Evolutionary conservation across 2,113 vertebrate genomes (phyloP).

Genomic region (Sphyrna mokarran): DNA sequence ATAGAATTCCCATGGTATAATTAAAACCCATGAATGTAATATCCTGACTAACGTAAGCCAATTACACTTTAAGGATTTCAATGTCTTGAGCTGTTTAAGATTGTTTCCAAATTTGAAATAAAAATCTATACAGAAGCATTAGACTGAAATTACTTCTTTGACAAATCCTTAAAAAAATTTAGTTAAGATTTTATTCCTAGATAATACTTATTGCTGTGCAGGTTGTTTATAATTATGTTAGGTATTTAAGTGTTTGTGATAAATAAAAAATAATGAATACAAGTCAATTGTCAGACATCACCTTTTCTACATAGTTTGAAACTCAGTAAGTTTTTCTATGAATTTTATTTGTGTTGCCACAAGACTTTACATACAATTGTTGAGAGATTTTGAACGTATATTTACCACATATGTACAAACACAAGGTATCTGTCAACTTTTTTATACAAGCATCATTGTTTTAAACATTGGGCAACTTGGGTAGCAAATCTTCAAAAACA

Average conservation of each 20-base stretch:
- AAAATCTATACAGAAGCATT: not conserved
- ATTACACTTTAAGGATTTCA: not conserved
- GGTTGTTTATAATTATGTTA: not conserved
- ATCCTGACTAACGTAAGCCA: not conserved
- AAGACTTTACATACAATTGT: slow-evolving; percentile 31
- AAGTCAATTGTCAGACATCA: not conserved
- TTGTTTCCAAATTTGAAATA: not conserved
- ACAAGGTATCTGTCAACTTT: slow-evolving; percentile 20
- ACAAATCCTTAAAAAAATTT: not conserved
- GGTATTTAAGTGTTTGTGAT: not conserved
- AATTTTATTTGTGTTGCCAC: slow-evolving; percentile 35
- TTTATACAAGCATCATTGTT: slow-evolving; percentile 35
- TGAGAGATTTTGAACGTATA: slow-evolving; percentile 31
- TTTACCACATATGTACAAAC: slow-evolving; percentile 37
- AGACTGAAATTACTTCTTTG: not conserved
- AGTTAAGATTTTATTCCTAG: not conserved
- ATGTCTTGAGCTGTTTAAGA: not conserved
- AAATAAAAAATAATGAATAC: slow-evolving; percentile 7
- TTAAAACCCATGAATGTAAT: not conserved
- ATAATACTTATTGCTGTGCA: not conserved
- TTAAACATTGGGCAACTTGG: slow-evolving; percentile 27
- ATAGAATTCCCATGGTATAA: not conserved
- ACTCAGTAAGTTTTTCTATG: slow-evolving; percentile 29
- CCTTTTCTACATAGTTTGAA: not conserved
- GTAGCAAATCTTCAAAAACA: slow-evolving; percentile 35